Base-by-base conservation (phyloP, 2,888 invertebrate species). In the Glyphotaelius pellucidus region DNA sequence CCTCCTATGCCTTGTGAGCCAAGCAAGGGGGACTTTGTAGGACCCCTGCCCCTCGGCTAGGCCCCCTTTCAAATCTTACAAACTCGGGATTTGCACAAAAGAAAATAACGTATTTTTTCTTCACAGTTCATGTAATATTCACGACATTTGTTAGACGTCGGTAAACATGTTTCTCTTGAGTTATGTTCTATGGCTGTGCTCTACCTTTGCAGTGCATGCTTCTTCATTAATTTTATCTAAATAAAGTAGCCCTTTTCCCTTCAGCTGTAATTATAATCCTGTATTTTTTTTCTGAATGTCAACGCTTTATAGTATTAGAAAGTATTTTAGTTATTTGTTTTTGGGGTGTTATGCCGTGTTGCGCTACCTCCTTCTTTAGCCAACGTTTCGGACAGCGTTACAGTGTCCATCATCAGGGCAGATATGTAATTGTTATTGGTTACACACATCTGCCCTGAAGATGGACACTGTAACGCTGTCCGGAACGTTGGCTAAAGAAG, bases 101-200 rank as follows among this genome's bases (percentile, higher is more conserved):
- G 79, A 42, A 89, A 42, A 80, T 89, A 89, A 89, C 89, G 89
- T 67, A 80, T 89, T 89, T 89, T 89, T 80, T 80, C 89, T 88
- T 32, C 52, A 80, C 30, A 32, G 19, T 32, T 80, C 25, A 67
- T 67, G 30, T 42, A 79, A 80, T 32, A 89, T 80, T 35, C 89
- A 38, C 11, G 38, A 42, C 42, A 89, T 89, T 89, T 38, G 89
- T 80, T 80, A 42, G 89, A 80, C 89, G 80, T 80, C 89, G 80
- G 38, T 79, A 80, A 89, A 89, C 89, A 89, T 80, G 80, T 89
- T 67, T 67, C 67, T 67, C 11, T 1, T 67, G 67, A 25, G 67
- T 67, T 67, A 67, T 67, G 25, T 9, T 25, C 67, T 67, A 25
- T n/a, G 25, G 0, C 67, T 67, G 1, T 67, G 67, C 67, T n/a